Percentiles rank a stretch among this genome's conserved stretches.
These are phyloP conservation scores for Alethe diademata DNA, from an alignment of 2,113 vertebrate genomes.

Conservation along the genomic window DNA sequence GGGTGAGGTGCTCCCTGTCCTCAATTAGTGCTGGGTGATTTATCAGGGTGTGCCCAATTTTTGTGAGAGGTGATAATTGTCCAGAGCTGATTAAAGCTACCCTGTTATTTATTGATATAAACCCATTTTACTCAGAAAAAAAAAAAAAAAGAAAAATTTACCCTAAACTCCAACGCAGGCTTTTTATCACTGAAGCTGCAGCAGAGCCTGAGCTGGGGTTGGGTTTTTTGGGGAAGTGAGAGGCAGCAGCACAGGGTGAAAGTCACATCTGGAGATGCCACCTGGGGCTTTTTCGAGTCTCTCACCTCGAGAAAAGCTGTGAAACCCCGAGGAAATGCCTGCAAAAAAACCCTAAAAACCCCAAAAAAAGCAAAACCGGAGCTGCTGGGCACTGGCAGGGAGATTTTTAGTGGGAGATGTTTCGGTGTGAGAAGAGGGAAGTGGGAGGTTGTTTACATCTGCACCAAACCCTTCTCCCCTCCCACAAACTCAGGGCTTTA, in stretches of 20 bases:
- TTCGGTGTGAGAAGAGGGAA: neutral
- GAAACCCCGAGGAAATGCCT: neutral
- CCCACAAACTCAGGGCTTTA: fast-evolving
- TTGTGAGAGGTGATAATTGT: no score
- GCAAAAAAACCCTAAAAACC: neutral
- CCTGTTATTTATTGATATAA: fast-evolving
- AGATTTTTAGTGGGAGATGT: neutral
- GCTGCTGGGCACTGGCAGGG: neutral
- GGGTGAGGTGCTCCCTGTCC: no score
- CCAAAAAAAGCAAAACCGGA: neutral
- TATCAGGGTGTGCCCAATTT: no score
- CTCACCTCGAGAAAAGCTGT: neutral
- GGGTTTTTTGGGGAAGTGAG: neutral
- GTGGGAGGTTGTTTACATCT: neutral
- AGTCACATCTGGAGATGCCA: neutral
- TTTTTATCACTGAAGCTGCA: neutral
- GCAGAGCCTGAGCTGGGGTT: neutral
- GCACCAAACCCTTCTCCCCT: neutral
- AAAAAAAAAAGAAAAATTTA: neutral
- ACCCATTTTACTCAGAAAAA: neutral
- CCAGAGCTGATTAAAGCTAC: neutral
- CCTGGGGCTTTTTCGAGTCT: neutral
- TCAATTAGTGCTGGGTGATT: no score
- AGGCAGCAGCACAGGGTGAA: fast-evolving
- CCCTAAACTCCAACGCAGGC: fast-evolving